Evolutionary conservation across 2,113 vertebrate genomes (phyloP), one percentile per base, ranked within the genome.

Genomic region (Platanista minor): DNA sequence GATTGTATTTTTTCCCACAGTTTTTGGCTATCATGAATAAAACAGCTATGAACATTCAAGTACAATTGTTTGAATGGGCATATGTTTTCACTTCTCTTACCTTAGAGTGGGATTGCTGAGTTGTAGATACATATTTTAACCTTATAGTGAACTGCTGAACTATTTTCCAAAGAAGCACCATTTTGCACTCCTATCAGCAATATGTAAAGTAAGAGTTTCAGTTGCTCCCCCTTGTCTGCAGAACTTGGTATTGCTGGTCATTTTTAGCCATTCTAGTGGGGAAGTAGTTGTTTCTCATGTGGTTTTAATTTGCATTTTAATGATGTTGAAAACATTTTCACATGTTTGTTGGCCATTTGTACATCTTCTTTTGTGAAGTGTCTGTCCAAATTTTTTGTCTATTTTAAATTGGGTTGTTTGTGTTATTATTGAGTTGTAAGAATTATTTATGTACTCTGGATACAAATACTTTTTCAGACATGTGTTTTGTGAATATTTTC

Each of bases 271-370:
- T 61, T 72, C 20, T 69, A 39, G 10, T 67, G 5, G 29, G 12
- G 74, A 92, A 87, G 8, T 41, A 91, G 10, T 86, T 23, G 3
- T 72, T 95, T 96, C 6, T 86, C 39, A 61, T 52, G 29, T 72
- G 75, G 33, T 43, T 95, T 94, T 46, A 94, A 83, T 84, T 91
- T 95, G 11, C 8, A 85, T 94, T 90, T 97, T 67, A 57, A 39
- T 77, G 36, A 80, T 49, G 4, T 41, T 29, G 27, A 75, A 72
- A 66, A 97, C 31, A 75, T 57, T 90, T 90, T 87, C 21, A 43
- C 2, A 52, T 91, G 20, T 62, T 81, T 85, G 29, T 75, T 91
- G 57, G 69, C 18, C n/a, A 85, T 87, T 74, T 81, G 2, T 81
- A 39, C 59, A 57, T 90, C 20, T 90, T 69, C 2, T 90, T 97